A percentile compares a stretch with the other conserved stretches of the same genome.
These are phyloP conservation scores for Meles meles DNA, from an alignment of 2,113 vertebrate genomes.

Conservation along the genomic window DNA sequence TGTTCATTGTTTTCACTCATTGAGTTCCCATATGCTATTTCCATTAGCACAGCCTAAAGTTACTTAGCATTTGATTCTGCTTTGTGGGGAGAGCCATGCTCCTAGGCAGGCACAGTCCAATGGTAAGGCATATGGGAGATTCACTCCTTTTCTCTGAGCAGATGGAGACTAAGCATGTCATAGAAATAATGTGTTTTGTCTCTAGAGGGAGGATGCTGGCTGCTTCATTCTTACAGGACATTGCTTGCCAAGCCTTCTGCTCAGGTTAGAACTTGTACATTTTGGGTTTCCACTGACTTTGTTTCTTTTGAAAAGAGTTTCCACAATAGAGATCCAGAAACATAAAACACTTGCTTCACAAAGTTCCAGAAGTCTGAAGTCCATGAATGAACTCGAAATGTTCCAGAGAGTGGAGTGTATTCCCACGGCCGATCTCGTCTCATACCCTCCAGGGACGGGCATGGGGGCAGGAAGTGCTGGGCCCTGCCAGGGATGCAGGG, in stretches of 20 bases:
- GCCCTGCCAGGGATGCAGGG: rapidly evolving
- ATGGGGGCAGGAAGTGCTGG: rapidly evolving
- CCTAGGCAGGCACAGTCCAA: constrained; percentile 69
- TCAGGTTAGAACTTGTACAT: constrained; percentile 29
- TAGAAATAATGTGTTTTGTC: constrained; percentile 83
- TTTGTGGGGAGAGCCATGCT: constrained; percentile 65
- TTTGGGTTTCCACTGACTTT: constrained; percentile 62
- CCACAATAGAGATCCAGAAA: constrained; percentile 34
- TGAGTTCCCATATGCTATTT: constrained; percentile 73
- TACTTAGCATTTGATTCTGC: constrained; percentile 77
- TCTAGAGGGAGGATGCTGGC: constrained; percentile 77
- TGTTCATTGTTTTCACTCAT: constrained; percentile 68
- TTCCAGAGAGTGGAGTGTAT: neutral
- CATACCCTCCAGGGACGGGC: neutral
- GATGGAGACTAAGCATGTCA: constrained; percentile 81
- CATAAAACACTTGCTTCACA: neutral
- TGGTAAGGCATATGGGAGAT: constrained; percentile 77
- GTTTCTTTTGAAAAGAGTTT: constrained; percentile 24
- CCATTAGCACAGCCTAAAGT: constrained; percentile 71
- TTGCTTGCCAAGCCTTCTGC: constrained; percentile 77
- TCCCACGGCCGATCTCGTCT: neutral
- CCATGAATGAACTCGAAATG: neutral
- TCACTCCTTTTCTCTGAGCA: constrained; percentile 77
- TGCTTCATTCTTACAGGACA: constrained; percentile 77
- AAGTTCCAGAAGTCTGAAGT: neutral